Evolutionary conservation across 2,888 invertebrate species (phyloP).

Genomic region (Carpatolechia fugitivella): DNA sequence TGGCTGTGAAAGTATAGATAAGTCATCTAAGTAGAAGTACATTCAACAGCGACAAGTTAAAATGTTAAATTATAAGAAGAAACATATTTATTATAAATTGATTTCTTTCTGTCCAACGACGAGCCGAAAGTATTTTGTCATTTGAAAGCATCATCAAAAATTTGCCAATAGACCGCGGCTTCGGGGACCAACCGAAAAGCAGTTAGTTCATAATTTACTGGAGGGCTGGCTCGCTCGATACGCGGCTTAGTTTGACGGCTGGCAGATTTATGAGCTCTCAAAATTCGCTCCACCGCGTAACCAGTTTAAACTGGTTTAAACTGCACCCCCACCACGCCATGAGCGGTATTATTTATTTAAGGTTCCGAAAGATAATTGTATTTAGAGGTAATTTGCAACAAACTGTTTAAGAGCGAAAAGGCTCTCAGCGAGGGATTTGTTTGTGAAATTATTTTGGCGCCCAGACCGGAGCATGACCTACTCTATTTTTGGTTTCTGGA

Average conservation of each 20-base stretch:
- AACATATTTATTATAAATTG: too few species aligned
- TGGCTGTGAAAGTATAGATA: too few species aligned
- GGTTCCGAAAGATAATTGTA: conserved; percentile 7
- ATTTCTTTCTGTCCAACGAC: neutral
- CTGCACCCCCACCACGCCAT: conserved; percentile 11
- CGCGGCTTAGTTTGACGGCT: conserved; percentile 75
- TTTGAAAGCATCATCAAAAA: conserved; percentile 13
- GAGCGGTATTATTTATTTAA: conserved; percentile 12
- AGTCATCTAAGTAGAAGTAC: too few species aligned
- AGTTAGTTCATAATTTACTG: conserved; percentile 69
- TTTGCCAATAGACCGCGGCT: neutral
- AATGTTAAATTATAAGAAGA: too few species aligned
- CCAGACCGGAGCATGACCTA: too few species aligned
- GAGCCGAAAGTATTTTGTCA: neutral
- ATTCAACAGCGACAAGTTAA: too few species aligned
- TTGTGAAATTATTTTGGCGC: neutral
- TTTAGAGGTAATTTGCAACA: neutral
- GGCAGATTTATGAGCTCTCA: conserved; percentile 75
- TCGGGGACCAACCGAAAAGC: conserved; percentile 35
- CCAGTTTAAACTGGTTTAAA: conserved; percentile 35
- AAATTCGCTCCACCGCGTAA: conserved; percentile 58
- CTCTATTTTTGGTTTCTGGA: too few species aligned
- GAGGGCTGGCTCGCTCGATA: conserved; percentile 68
- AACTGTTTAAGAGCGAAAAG: neutral
- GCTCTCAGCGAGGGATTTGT: neutral